A percentile compares a stretch with the other conserved stretches of the same genome.
phyloP scores from a whole-genome alignment of 2,113 vertebrate species.

The Tylochromis polylepis region DNA sequence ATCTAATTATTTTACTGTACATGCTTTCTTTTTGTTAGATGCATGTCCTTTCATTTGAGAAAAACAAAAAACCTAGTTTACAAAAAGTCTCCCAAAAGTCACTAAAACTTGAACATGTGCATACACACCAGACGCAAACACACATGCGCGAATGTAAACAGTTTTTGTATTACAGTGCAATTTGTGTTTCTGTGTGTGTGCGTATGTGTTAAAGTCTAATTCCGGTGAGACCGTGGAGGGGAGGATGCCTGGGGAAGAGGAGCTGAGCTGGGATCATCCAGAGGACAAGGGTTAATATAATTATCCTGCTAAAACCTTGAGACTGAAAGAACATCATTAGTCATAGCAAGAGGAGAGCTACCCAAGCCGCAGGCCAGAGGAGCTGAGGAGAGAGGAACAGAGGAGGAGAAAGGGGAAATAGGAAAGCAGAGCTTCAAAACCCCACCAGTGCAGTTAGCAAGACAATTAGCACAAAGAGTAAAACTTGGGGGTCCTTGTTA shows the following conservation, averaged over 20 bases:
- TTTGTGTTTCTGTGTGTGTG: not conserved
- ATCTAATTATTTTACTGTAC: not conserved
- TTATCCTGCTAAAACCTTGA: slow-evolving; percentile 73
- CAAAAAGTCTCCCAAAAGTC: slow-evolving; percentile 18
- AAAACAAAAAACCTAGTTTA: not conserved
- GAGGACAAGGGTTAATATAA: slow-evolving; percentile 74
- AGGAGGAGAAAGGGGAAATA: not conserved
- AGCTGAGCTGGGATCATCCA: slow-evolving; percentile 63
- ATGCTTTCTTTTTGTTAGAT: not conserved
- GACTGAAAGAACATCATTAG: slow-evolving; percentile 70
- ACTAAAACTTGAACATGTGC: not conserved
- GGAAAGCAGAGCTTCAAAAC: slow-evolving; percentile 36
- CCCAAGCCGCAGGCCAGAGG: slow-evolving; percentile 35
- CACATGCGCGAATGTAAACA: not conserved
- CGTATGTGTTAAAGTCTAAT: slow-evolving; percentile 27
- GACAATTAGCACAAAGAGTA: slow-evolving; percentile 56
- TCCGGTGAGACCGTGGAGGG: slow-evolving; percentile 16
- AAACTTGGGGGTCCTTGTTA: slow-evolving; percentile 34
- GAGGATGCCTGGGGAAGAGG: slow-evolving; percentile 45
- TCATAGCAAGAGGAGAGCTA: slow-evolving; percentile 47
- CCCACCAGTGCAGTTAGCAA: slow-evolving; percentile 42
- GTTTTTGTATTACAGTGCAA: not conserved
- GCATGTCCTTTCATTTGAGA: not conserved
- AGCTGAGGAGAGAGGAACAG: slow-evolving; percentile 4
- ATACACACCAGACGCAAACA: not conserved